These are phyloP conservation scores for Spodoptera litura DNA, from an alignment of 1,140 invertebrate species.

Conservation along the genomic window DNA sequence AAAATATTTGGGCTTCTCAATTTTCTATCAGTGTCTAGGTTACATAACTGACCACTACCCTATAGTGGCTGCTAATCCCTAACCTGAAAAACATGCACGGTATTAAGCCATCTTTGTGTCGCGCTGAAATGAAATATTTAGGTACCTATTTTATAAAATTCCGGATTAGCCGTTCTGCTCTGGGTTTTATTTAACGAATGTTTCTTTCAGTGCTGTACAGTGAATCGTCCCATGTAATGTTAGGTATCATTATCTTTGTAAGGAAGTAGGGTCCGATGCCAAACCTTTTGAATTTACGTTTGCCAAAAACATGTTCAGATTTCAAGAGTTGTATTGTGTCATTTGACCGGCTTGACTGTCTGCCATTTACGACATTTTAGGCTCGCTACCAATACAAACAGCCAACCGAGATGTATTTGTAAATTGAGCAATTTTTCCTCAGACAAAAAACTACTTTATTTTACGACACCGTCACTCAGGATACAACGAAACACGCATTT, in stretches of 20 bases:
- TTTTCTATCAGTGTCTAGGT: no score
- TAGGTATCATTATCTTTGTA: constrained; percentile 10
- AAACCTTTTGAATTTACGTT: constrained; percentile 40
- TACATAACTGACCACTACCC: no score
- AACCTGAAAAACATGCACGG: no score
- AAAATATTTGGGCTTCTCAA: no score
- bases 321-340: constrained; percentile 9
- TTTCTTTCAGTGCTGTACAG: constrained; percentile 6
- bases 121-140: no score
- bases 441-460: no score
- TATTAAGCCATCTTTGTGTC: no score
- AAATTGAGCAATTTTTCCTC: no score
- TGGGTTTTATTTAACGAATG: constrained; percentile 26
- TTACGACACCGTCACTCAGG: no score
- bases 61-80: no score
- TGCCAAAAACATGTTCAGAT: constrained; percentile 30
- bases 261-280: constrained; percentile 17
- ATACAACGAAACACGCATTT: no score
- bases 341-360: constrained; percentile 18
- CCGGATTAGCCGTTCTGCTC: not conserved
- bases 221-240: constrained; percentile 7
- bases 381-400: not conserved
- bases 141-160: constrained; percentile 2
- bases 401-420: not conserved
- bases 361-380: constrained; percentile 17